Evolutionary conservation across 2,113 vertebrate species (phyloP).

Genomic region (Ceyx cyanopectus): DNA sequence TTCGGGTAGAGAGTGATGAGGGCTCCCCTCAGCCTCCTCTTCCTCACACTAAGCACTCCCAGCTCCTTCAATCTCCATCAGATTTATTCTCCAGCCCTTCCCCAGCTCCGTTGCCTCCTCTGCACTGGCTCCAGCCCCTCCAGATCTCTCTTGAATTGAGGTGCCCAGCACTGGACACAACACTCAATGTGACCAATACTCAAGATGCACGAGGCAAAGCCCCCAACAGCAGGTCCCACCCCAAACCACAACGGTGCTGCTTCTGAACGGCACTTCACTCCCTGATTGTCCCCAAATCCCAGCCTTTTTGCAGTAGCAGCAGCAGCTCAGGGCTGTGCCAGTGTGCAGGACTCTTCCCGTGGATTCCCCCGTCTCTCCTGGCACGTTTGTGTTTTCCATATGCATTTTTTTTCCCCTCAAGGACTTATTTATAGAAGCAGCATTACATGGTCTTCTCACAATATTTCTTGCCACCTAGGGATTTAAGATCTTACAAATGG

Average conservation of each 20-base stretch:
- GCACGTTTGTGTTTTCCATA: not conserved
- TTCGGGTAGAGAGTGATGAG: too few relatives aligned
- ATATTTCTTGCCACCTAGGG: constrained; percentile 47
- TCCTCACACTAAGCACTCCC: too few relatives aligned
- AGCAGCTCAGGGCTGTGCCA: not conserved
- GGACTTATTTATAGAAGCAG: constrained; percentile 18
- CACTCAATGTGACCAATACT: too few relatives aligned
- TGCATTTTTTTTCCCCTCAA: not conserved
- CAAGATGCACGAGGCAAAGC: not conserved
- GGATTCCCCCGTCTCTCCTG: fast-evolving
- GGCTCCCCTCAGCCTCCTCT: too few relatives aligned
- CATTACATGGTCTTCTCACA: constrained; percentile 1
- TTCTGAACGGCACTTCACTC: fast-evolving
- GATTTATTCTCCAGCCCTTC: too few relatives aligned
- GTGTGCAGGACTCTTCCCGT: fast-evolving
- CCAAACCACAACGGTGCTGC: fast-evolving
- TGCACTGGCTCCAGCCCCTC: too few relatives aligned
- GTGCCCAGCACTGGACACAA: too few relatives aligned
- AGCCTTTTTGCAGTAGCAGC: not conserved
- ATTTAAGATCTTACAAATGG: constrained; percentile 54
- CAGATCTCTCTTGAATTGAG: too few relatives aligned
- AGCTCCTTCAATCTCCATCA: too few relatives aligned
- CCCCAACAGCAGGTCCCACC: not conserved
- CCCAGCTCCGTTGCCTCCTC: too few relatives aligned
- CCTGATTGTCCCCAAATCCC: not conserved